Base-by-base conservation (phyloP, 2,888 invertebrate genomes). In the Heteromyza rotundicornis region DNA sequence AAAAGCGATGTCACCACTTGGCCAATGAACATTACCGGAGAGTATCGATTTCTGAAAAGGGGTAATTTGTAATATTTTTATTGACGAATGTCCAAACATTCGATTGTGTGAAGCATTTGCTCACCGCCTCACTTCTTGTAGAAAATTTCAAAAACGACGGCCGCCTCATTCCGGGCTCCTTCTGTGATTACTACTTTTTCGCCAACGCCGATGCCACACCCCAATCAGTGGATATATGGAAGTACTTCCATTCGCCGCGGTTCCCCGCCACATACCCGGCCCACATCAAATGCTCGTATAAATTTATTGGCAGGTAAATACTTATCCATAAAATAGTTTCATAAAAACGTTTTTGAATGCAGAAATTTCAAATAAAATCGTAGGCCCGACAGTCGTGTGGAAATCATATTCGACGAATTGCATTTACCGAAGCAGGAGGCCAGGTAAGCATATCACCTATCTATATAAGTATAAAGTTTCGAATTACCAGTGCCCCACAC, bases 191-290 rank as follows among this genome's bases (percentile, higher is more conserved):
- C 84, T 91, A 92, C 84, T 94, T 94, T 84, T 87, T 90, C 79
- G 90, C 92, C 19, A 66, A 68, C 12, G 63, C 27, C 5, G 67
- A 64, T 22, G 63, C 14, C 17, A 47, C 56, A 53, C 50, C 64
- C 2, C 64, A 62, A 32, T 36, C 57, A 23, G 62, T 89, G 72
- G 87, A 87, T 74, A 86, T 87, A 17, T 89, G 91, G 81, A 93
- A 94, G 60, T 89, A 90, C 62, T 90, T 95, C 78, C 94, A 92
- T 84, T 97, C 97, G 58, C 97, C 97, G 0, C 90, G 93, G 62
- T 98, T 96, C 86, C 98, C 98, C 67, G 96, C 97, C 74, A 92
- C 92, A 75, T 98, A 98, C 84, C 96, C 97, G 19, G 92, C 92
- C 82, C 94, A 95, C 82, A 89, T 94, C 76, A 89, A 91, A 77